These are phyloP conservation scores for Dasysyrphus albostriatus DNA, from an alignment of 2,888 invertebrate genomes.

Conservation along the genomic window DNA sequence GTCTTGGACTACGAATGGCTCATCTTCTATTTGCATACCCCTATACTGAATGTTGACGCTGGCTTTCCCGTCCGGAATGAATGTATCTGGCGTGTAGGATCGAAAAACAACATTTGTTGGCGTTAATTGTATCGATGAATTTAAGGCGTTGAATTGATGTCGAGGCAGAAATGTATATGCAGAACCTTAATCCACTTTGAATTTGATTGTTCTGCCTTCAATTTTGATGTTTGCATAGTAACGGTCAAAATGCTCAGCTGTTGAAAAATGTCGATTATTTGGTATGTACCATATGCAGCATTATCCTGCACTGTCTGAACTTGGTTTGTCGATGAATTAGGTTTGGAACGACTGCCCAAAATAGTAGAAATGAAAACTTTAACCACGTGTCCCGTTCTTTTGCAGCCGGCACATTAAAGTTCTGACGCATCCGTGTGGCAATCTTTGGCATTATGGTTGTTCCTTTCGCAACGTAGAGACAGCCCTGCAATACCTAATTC, in stretches of 20 bases:
- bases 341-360: not conserved
- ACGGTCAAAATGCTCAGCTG: not conserved
- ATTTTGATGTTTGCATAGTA: constrained; percentile 12
- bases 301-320: not conserved
- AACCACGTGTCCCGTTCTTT: constrained; percentile 8
- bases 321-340: constrained; percentile 12
- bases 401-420: constrained; percentile 12
- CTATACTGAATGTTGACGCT: constrained; percentile 15
- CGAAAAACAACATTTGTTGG: constrained; percentile 4
- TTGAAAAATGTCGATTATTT: constrained; percentile 10
- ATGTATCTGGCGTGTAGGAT: constrained; percentile 5
- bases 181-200: constrained; percentile 11
- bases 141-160: constrained; percentile 4
- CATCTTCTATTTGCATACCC: constrained; percentile 1
- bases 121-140: not conserved
- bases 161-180: constrained; percentile 11
- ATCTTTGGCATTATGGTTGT: constrained; percentile 13
- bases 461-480: constrained; percentile 3
- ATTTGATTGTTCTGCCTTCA: constrained; percentile 25
- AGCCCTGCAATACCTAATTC: constrained; percentile 12
- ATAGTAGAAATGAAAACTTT: constrained; percentile 13
- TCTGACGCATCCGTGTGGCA: not conserved
- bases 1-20: constrained; percentile 28
- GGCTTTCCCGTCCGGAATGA: constrained; percentile 13
- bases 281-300: constrained; percentile 10